phyloP scores from a whole-genome alignment of 2,888 invertebrate genomes.

The Sminthurinus aureus region DNA sequence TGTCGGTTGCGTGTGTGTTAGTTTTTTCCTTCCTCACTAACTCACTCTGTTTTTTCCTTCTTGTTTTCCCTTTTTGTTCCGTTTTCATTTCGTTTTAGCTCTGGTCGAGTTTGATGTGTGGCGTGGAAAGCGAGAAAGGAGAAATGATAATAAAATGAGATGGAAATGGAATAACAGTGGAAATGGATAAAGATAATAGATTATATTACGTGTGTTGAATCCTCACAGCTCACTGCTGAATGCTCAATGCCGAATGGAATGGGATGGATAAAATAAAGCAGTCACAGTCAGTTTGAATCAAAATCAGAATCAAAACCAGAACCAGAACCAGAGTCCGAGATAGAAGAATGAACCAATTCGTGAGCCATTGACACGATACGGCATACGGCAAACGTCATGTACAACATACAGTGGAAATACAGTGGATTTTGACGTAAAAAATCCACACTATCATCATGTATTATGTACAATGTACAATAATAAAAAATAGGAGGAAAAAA shows the following conservation, averaged over 20 bases:
- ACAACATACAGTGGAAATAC: no score
- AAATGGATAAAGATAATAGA: conserved; percentile 1
- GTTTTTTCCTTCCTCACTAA: background rate
- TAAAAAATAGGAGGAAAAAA: no score
- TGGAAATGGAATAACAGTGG: background rate
- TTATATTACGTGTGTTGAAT: background rate
- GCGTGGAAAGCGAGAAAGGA: background rate
- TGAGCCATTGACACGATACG: no score
- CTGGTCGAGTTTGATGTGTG: background rate
- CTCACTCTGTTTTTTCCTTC: background rate
- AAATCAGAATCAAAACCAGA: background rate
- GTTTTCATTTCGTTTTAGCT: background rate
- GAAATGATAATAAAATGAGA: conserved; percentile 1
- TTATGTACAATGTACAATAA: no score
- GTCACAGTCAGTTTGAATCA: background rate
- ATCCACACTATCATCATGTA: no score
- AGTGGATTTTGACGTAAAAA: no score
- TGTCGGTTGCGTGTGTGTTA: background rate
- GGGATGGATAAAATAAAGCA: no score
- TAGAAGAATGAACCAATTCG: background rate
- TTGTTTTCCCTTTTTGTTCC: background rate
- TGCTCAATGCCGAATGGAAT: background rate
- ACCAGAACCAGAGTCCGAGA: background rate
- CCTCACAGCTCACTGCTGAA: background rate
- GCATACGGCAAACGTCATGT: no score